A percentile compares a stretch with the other conserved stretches of the same genome.
Conservation (phyloP, 2,888 invertebrate species). For the Calameuta pallipes region DNA sequence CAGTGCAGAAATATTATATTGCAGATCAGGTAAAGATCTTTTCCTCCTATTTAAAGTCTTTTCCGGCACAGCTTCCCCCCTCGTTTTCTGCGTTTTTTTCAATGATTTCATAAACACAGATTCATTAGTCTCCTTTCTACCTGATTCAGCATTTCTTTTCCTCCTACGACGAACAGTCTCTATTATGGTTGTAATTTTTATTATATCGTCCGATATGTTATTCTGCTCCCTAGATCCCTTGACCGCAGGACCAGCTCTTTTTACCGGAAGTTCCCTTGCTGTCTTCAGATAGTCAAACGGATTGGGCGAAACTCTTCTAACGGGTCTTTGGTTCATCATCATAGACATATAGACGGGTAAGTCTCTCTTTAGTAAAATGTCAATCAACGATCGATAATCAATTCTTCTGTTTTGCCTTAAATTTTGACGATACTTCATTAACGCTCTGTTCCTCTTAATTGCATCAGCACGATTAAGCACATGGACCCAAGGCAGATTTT, state of each 20-base stretch:
- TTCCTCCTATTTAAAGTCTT: not conserved
- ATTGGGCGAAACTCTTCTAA: not conserved
- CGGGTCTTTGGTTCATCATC: not conserved
- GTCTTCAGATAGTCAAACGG: not conserved
- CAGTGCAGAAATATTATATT: constrained; percentile 15
- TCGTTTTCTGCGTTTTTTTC: not conserved
- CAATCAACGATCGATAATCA: not conserved
- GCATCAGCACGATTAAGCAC: not conserved
- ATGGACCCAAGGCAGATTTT: not conserved
- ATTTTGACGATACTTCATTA: not conserved
- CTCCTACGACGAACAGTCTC: constrained; percentile 23
- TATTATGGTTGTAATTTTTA: constrained; percentile 30
- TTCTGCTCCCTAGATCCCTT: not conserved
- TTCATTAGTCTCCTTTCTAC: not conserved
- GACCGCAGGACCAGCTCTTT: not conserved
- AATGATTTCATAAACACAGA: not conserved
- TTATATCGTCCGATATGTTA: constrained; percentile 6
- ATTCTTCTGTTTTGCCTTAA: not conserved
- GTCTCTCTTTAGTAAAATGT: not conserved
- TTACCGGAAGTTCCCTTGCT: not conserved
- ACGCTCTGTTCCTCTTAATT: not conserved
- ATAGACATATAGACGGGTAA: not conserved
- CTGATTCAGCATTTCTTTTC: constrained; percentile 1
- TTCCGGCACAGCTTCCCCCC: not conserved
- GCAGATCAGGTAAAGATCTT: not conserved